Evolutionary conservation across 2,888 invertebrate genomes (phyloP), one percentile per base, ranked within the genome.

Genomic region (Dolomedes plantarius): DNA sequence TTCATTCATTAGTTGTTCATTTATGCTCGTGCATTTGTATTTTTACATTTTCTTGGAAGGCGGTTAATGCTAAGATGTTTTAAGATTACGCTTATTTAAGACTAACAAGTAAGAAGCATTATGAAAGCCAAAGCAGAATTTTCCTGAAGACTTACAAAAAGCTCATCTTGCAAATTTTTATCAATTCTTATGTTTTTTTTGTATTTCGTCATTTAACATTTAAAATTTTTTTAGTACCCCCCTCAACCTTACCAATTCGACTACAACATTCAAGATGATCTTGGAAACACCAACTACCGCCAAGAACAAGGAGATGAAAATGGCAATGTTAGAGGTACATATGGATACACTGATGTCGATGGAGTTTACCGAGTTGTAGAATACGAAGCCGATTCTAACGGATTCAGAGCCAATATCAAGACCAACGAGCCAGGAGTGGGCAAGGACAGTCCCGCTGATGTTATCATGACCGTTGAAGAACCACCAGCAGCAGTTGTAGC

Each of bases 191-290:
- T n/a, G n/a, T n/a, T n/a, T n/a, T n/a, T n/a, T n/a, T n/a, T n/a
- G n/a, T n/a, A n/a, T n/a, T n/a, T n/a, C n/a, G n/a, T n/a, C n/a
- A n/a, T n/a, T n/a, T n/a, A n/a, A n/a, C n/a, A n/a, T n/a, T n/a
- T n/a, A n/a, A 65, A n/a, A 65, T n/a, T 46, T 41, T 62, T 46
- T 9, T 27, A 82, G 81, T 73, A 73, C 13, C 77, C 69, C 11
- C 88, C 89, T n/a, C 82, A 89, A 32, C 89, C 89, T 1, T 89
- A 88, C 56, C 88, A 88, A 39, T 89, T 89, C 56, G 88, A 88
- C 56, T 89, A 88, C 75, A 87, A 88, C 31, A 85, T 88, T 67
- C 87, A 89, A 62, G 89, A 89, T 46, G 88, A 89, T n/a, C 75
- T 77, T 41, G 89, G 89, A 29, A 89, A 89, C 77, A 85, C 62